A percentile compares a stretch with the other conserved stretches of the same genome.
phyloP scores from a whole-genome alignment of 2,113 vertebrate genomes.

The Donacobius atricapilla region DNA sequence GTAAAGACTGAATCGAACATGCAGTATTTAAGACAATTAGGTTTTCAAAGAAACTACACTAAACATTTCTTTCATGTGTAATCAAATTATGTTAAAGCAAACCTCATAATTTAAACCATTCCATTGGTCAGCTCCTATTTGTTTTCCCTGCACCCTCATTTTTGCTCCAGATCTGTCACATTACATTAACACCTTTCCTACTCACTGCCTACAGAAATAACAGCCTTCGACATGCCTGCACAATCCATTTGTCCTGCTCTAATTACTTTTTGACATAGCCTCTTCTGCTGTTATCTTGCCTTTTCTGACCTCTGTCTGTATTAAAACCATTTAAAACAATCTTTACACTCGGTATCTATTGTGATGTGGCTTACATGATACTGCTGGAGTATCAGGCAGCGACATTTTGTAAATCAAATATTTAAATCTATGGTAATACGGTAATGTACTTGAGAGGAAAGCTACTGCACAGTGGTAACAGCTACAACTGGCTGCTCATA shows the following conservation, averaged over 20 bases:
- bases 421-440: conserved; percentile 22
- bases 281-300: conserved; percentile 70
- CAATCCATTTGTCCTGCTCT: conserved; percentile 94
- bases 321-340: conserved; percentile 58
- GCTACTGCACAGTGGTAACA: neutral
- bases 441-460: neutral
- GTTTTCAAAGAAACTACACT: conserved; percentile 56
- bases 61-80: conserved; percentile 63
- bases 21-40: conserved; percentile 54
- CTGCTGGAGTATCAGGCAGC: neutral
- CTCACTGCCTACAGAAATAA: conserved; percentile 91
- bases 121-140: conserved; percentile 68
- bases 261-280: conserved; percentile 85
- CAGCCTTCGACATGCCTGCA: conserved; percentile 88
- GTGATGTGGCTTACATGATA: neutral
- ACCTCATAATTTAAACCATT: conserved; percentile 40
- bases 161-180: conserved; percentile 98
- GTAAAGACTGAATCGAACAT: neutral
- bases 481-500: neutral
- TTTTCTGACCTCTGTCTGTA: conserved; percentile 57
- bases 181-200: conserved; percentile 90
- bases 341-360: neutral
- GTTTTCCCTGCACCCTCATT: conserved; percentile 82
- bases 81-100: conserved; percentile 72
- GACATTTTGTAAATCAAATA: conserved; percentile 25